Evolutionary conservation across 2,888 invertebrate genomes (phyloP).

Genomic region (Pogonocherus hispidulus): DNA sequence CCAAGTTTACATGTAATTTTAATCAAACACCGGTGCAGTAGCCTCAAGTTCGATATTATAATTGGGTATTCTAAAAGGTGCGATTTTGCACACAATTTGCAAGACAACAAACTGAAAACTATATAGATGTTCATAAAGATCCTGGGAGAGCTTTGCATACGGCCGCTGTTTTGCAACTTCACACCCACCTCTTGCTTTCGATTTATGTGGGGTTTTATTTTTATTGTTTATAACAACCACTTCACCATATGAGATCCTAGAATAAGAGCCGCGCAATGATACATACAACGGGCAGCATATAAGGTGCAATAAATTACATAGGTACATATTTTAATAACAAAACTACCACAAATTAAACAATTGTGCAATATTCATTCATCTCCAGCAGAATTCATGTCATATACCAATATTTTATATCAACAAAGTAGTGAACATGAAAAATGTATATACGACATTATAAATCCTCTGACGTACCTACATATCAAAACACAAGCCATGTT

Average conservation of each 20-base stretch:
- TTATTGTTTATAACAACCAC: slow-evolving; percentile 62
- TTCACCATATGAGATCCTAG: slow-evolving; percentile 46
- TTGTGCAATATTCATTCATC: slow-evolving; percentile 13
- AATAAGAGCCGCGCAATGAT: slow-evolving; percentile 44
- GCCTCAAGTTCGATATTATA: slow-evolving; percentile 66
- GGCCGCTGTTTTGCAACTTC: slow-evolving; percentile 63
- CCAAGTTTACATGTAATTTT: slow-evolving; percentile 69
- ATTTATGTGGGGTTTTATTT: slow-evolving; percentile 59
- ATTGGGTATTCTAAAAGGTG: slow-evolving; percentile 66
- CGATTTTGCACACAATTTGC: slow-evolving; percentile 69
- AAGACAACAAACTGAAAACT: slow-evolving; percentile 56
- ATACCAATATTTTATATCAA: background rate
- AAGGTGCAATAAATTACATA: background rate
- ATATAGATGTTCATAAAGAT: slow-evolving; percentile 51
- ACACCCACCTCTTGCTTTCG: slow-evolving; percentile 56
- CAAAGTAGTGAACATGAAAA: slow-evolving; percentile 12
- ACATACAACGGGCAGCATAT: slow-evolving; percentile 37
- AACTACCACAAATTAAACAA: slow-evolving; percentile 3
- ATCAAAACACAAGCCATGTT: slow-evolving; percentile 16
- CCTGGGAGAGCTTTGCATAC: slow-evolving; percentile 46
- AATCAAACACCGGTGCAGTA: slow-evolving; percentile 67
- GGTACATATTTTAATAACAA: slow-evolving; percentile 18
- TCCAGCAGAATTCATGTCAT: background rate
- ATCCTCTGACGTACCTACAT: background rate
- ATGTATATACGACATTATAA: background rate